phyloP scores from a whole-genome alignment of 92 coral and sea anemone species.

The Epizoanthus illoricatus region DNA sequence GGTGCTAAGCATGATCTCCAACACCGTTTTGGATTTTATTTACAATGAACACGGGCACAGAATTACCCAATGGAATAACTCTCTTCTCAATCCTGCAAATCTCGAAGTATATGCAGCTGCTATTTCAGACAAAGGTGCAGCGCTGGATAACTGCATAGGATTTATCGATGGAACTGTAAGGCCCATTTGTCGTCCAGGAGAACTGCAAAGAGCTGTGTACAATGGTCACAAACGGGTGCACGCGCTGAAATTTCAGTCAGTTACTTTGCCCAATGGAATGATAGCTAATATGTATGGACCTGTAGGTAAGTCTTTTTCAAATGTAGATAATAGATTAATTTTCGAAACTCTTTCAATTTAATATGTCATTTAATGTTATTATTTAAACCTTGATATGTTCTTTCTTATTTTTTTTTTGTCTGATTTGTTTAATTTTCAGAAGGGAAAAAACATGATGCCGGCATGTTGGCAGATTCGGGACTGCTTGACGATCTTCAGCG shows the following conservation, averaged over 20 bases:
- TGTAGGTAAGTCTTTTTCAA: not conserved
- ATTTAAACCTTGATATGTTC: too few relatives aligned
- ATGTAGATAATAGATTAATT: too few relatives aligned
- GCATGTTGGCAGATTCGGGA: not conserved
- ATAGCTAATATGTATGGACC: slow-evolving; percentile 22
- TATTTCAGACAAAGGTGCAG: slow-evolving; percentile 18
- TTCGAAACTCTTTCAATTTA: not conserved
- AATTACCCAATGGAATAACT: slow-evolving; percentile 14
- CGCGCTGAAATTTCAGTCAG: slow-evolving; percentile 14
- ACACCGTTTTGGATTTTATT: slow-evolving; percentile 24
- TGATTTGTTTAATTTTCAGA: slow-evolving; percentile 5
- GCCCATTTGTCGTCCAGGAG: slow-evolving; percentile 26
- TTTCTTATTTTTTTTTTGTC: too few relatives aligned
- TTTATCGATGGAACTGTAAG: slow-evolving; percentile 12
- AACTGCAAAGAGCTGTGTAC: slow-evolving; percentile 9
- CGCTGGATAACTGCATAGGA: slow-evolving; percentile 26
- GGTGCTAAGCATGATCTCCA: slow-evolving; percentile 23
- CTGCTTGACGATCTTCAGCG: slow-evolving; percentile 5
- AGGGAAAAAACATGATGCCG: too few relatives aligned
- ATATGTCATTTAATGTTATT: too few relatives aligned
- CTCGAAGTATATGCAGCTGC: slow-evolving; percentile 9
- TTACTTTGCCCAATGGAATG: slow-evolving; percentile 13
- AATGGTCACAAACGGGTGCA: slow-evolving; percentile 24
- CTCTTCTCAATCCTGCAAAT: slow-evolving; percentile 1
- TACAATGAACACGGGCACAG: slow-evolving; percentile 23